Evolutionary conservation across 2,113 vertebrate species (phyloP), one percentile per base, ranked within the genome.

Genomic region (Nerophis lumbriciformis): DNA sequence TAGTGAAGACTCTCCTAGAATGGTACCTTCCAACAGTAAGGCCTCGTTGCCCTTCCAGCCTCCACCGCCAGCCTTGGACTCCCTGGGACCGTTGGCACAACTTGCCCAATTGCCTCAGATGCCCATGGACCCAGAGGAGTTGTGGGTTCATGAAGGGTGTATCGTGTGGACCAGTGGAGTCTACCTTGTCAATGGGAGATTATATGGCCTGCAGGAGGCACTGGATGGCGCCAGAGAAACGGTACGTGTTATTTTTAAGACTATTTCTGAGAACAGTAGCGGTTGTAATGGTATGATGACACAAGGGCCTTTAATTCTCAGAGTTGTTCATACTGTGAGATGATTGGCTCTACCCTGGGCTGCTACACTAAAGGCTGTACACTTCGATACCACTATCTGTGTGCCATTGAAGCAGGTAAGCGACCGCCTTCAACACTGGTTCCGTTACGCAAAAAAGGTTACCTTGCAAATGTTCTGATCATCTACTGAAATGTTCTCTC

Each of bases 291-390:
- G 42, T 16, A 15, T 19, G 8, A 36, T 14, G 21, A 42, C n/a
- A 28, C 21, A n/a, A 21, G 37, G 8, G 11, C 4, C 35, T 10
- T 61, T 39, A 5, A 68, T 5, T 42, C 28, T 59, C 86, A 99
- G 97, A 92, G 91, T 88, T 99, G 97, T 90, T 95, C 95, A 61
- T 93, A 94, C 91, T 99, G 97, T 87, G 93, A 97, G 90, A 93
- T 94, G 89, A 85, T 94, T 0, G 97, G 97, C 66, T 96, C 97
- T 69, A 98, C 96, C 65, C 90, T 99, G 86, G 97, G 96, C 89
- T 99, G 97, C 92, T 96, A 96, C 92, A 96, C 92, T 85, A 99
- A 98, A 93, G 97, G 97, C 87, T 99, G 97, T 88, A 94, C 94
- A 77, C 95, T 94, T 69, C 91, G 94, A 76, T 99, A 97, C 83